Evolutionary conservation across 2,113 vertebrate genomes (phyloP), one percentile per base, ranked within the genome.

Genomic region (Noctilio leporinus): DNA sequence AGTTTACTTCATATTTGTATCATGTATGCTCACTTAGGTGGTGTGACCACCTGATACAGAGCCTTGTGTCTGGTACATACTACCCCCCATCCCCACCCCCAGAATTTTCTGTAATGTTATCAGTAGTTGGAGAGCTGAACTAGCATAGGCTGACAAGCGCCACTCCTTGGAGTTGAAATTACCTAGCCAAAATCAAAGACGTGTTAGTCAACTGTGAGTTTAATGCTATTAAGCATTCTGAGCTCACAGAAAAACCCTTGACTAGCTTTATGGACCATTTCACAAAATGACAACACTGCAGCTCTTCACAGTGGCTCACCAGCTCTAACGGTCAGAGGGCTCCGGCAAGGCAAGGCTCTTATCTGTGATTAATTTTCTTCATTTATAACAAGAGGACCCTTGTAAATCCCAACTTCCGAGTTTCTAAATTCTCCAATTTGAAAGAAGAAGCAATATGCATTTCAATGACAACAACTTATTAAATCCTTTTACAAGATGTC

Each of bases 391-490:
- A 19, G 12, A 94, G 28, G 59, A 64, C 35, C 14, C 59, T 86
- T 86, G 67, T 55, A 95, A 49, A 92, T 75, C 67, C 73, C 38
- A 93, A 43, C 64, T 70, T 92, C 24, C 59, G 22, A 84, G 28
- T 86, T 87, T 95, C 55, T 84, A 80, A 93, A 76, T 93, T 93
- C 57, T 91, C 40, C 38, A 92, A 77, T 70, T 84, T 94, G 72
- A 17, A 67, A 96, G 28, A 49, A 90, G 72, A 73, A 78, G 62
- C 40, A 87, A 70, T 92, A 82, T 40, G 10, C n/a, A 94, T 43
- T 94, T 93, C 89, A 94, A 51, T 62, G 59, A 87, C 65, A 93
- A 95, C 20, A 96, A 96, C 76, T 83, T 95, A 78, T 86, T 87
- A 88, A 85, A 22, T 40, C 73, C 33, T 95, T 96, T 96, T 89